Conservation (phyloP, 2,113 vertebrate species). For the Motacilla alba region DNA sequence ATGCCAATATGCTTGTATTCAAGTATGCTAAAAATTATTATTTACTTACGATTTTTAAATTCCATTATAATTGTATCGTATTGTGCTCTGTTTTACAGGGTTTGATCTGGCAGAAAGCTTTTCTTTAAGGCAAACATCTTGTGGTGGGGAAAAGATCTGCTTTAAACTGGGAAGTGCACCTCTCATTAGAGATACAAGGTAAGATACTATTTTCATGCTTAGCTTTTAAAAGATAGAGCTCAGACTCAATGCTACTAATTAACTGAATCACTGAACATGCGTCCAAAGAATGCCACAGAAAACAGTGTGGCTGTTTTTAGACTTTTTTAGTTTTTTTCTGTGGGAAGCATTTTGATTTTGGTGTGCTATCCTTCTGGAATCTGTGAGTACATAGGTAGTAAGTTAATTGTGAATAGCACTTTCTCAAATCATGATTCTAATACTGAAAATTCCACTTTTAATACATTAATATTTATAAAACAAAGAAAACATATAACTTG, state of each 20-base stretch:
- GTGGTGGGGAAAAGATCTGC: conserved; percentile 80
- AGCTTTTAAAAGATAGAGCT: background rate
- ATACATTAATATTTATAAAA: background rate
- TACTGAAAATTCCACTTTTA: background rate
- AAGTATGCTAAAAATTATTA: background rate
- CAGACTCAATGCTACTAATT: background rate
- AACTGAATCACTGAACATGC: background rate
- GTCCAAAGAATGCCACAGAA: background rate
- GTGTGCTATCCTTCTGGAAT: background rate
- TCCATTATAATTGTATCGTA: background rate
- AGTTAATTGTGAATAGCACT: background rate
- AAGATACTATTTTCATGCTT: background rate
- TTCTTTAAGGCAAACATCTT: conserved; percentile 81
- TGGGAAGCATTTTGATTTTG: background rate
- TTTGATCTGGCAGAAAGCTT: conserved; percentile 92
- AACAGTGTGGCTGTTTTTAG: background rate
- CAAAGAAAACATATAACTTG: background rate
- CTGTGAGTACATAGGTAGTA: background rate
- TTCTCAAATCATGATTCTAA: background rate
- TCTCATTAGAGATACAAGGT: conserved; percentile 81
- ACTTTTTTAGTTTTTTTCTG: background rate
- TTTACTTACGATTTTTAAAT: background rate
- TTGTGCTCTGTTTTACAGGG: conserved; percentile 73
- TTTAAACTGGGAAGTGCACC: conserved; percentile 87
- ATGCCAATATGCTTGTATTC: background rate